Evolutionary conservation across 37 sponge, comb jelly and placozoan genomes (phyloP).

Genomic region (Chondrosia reniformis): DNA sequence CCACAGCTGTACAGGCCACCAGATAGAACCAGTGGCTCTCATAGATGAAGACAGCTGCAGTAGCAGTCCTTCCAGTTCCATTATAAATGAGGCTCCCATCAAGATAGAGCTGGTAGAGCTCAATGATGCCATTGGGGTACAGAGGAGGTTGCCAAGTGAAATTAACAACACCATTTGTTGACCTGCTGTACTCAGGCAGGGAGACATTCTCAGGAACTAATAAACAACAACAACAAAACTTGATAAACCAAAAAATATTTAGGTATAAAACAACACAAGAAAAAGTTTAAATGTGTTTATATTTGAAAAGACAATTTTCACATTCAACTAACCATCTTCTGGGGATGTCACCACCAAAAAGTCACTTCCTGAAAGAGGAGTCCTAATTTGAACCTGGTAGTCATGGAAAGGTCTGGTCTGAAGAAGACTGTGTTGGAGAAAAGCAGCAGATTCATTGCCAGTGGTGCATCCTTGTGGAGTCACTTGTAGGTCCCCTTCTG

Average conservation of each 20-base stretch:
- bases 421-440: not conserved
- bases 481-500: too few species aligned
- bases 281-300: too few species aligned
- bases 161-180: not conserved
- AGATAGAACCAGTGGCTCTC: conserved; percentile 12
- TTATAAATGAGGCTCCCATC: conserved; percentile 23
- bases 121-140: conserved; percentile 65
- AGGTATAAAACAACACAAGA: too few species aligned
- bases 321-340: not conserved
- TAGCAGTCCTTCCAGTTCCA: conserved; percentile 10
- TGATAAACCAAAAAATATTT: too few species aligned
- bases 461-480: not conserved
- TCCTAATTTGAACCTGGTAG: conserved; percentile 11
- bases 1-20: conserved; percentile 61
- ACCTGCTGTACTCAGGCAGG: not conserved
- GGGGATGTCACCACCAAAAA: conserved; percentile 3
- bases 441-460: not conserved
- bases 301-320: not conserved
- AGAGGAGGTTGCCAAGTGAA: conserved; percentile 49
- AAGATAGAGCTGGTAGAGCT: conserved; percentile 43
- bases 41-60: not conserved
- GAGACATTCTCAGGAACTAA: conserved; percentile 51
- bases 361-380: not conserved
- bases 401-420: not conserved
- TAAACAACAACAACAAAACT: too few species aligned